phyloP scores from a whole-genome alignment of 2,113 vertebrate genomes.

The Parus major region DNA sequence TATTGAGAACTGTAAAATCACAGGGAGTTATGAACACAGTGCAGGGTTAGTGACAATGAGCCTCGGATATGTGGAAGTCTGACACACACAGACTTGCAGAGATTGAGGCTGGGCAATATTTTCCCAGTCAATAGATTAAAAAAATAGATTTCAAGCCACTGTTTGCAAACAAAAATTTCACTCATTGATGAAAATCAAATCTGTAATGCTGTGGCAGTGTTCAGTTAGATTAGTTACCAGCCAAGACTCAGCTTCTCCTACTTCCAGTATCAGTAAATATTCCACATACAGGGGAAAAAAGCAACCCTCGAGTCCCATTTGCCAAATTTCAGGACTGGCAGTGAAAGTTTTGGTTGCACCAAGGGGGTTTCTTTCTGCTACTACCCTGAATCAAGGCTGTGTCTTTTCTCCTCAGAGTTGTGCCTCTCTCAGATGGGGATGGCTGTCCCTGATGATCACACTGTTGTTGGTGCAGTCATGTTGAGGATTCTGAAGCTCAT shows the following conservation, averaged over 20 bases:
- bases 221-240: neutral
- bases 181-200: neutral
- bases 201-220: neutral
- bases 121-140: neutral
- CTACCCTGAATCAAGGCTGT: neutral
- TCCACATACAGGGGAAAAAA: fast-evolving
- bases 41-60: neutral
- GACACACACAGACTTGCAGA: neutral
- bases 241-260: neutral
- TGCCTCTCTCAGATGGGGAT: neutral
- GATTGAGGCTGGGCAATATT: neutral
- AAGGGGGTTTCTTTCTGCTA: neutral
- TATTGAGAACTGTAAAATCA: neutral
- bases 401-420: neutral
- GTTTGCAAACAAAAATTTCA: neutral
- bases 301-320: neutral
- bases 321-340: neutral
- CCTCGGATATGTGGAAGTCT: neutral
- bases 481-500: neutral
- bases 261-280: neutral
- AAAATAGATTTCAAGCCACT: neutral
- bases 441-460: neutral
- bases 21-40: neutral
- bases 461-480: neutral
- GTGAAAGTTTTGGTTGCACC: neutral